A percentile compares a stretch with the other conserved stretches of the same genome.
These are phyloP conservation scores for Criorhina ranunculi DNA, from an alignment of 2,888 invertebrate genomes.

Conservation along the genomic window DNA sequence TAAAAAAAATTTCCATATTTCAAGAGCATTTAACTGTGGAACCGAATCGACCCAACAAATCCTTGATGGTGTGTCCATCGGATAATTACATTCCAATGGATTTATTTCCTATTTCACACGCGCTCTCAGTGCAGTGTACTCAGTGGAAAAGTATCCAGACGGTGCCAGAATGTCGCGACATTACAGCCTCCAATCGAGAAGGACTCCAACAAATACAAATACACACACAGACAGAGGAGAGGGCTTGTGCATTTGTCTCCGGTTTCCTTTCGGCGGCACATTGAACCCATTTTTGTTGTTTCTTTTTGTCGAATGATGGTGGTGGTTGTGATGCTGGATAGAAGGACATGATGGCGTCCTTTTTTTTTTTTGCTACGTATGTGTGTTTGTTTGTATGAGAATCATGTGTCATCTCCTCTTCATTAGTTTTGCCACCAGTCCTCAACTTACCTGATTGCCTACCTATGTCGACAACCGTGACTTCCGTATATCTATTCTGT, in stretches of 20 bases:
- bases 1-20: not conserved
- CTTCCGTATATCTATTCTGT: slow-evolving; percentile 28
- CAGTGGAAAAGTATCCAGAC: slow-evolving; percentile 45
- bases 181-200: slow-evolving; percentile 58
- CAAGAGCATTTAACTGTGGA: not conserved
- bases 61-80: slow-evolving; percentile 55
- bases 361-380: slow-evolving; percentile 25
- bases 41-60: not conserved
- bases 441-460: slow-evolving; percentile 55
- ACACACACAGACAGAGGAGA: slow-evolving; percentile 4
- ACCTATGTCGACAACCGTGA: slow-evolving; percentile 33
- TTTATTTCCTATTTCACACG: slow-evolving; percentile 59
- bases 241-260: slow-evolving; percentile 48
- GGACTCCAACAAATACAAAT: not conserved
- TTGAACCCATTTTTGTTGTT: slow-evolving; percentile 60
- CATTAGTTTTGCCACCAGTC: slow-evolving; percentile 60
- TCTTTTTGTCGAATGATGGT: slow-evolving; percentile 27
- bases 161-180: slow-evolving; percentile 70
- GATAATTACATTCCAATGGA: slow-evolving; percentile 70
- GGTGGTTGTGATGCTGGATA: not conserved
- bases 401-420: slow-evolving; percentile 69
- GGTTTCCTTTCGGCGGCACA: slow-evolving; percentile 59
- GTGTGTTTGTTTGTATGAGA: slow-evolving; percentile 20
- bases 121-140: slow-evolving; percentile 40
- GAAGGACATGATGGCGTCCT: slow-evolving; percentile 51